phyloP scores from a whole-genome alignment of 2,797 vertebrate species.

The Florisuga fusca region DNA sequence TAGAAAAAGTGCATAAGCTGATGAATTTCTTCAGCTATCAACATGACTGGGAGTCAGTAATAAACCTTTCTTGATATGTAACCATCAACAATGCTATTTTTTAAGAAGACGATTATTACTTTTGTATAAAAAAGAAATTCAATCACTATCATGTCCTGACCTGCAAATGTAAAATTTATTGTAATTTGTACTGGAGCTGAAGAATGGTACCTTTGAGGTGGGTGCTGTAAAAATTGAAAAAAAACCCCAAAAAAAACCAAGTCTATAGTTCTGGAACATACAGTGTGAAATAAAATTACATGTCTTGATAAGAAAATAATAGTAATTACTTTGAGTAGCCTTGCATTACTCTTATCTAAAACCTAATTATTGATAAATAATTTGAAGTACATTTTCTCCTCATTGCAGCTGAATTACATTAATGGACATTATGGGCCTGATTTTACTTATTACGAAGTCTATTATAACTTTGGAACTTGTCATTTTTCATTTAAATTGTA shows the following conservation, averaged over 20 bases:
- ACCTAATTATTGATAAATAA: constrained; percentile 35
- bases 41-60: constrained; percentile 34
- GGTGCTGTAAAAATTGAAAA: neutral
- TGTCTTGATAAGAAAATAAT: constrained; percentile 29
- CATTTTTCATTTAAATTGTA: neutral
- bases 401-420: constrained; percentile 11
- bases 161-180: constrained; percentile 15
- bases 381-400: constrained; percentile 25
- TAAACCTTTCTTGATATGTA: constrained; percentile 60
- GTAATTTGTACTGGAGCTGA: neutral
- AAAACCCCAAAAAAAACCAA: neutral
- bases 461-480: neutral
- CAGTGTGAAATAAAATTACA: neutral
- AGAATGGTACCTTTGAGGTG: neutral
- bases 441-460: neutral
- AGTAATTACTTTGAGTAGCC: constrained; percentile 24
- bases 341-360: constrained; percentile 15
- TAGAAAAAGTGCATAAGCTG: constrained; percentile 49
- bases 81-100: constrained; percentile 39
- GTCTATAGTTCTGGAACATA: neutral
- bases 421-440: neutral
- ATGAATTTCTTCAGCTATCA: constrained; percentile 62
- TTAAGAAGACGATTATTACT: neutral
- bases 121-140: constrained; percentile 37
- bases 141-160: neutral